These are phyloP conservation scores for Blastobasis lacticolella DNA, from an alignment of 2,888 invertebrate species.

Conservation along the genomic window DNA sequence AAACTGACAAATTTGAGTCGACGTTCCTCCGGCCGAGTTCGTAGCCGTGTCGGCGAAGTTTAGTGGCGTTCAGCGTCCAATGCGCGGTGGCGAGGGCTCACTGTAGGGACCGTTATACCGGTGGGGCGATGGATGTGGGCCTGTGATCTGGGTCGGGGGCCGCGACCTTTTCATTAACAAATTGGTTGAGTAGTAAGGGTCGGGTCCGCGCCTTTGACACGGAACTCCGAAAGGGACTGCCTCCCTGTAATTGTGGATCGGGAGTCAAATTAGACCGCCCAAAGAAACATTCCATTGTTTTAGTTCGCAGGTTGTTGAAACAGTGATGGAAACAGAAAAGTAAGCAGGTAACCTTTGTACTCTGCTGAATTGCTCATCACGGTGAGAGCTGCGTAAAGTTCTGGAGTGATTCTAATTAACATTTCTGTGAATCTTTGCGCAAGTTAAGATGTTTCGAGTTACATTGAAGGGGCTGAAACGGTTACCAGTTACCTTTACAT, in stretches of 20 bases:
- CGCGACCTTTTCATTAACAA: constrained; percentile 16
- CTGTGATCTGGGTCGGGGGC: constrained; percentile 6
- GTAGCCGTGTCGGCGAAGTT: constrained; percentile 1
- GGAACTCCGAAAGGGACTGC: constrained; percentile 41
- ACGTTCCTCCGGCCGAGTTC: constrained; percentile 19
- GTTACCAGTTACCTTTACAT: no score
- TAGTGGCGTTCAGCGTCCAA: constrained; percentile 15
- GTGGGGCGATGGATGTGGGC: constrained; percentile 19
- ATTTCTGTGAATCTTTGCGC: no score
- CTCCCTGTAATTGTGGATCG: constrained; percentile 49
- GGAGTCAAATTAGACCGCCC: constrained; percentile 46
- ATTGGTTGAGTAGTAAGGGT: constrained; percentile 17
- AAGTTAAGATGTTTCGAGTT: no score
- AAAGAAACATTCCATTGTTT: constrained; percentile 30
- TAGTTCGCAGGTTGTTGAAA: constrained; percentile 18
- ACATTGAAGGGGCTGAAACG: no score
- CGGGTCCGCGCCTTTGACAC: constrained; percentile 43
- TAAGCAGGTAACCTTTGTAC: neutral
- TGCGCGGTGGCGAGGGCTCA: constrained; percentile 10
- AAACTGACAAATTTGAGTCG: constrained; percentile 57
- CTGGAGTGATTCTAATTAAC: no score
- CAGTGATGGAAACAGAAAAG: neutral
- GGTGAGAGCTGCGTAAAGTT: neutral
- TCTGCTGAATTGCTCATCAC: constrained; percentile 1
- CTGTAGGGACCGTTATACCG: neutral